Conservation (phyloP, 2,888 invertebrate genomes). For the Phytoseiulus persimilis region DNA sequence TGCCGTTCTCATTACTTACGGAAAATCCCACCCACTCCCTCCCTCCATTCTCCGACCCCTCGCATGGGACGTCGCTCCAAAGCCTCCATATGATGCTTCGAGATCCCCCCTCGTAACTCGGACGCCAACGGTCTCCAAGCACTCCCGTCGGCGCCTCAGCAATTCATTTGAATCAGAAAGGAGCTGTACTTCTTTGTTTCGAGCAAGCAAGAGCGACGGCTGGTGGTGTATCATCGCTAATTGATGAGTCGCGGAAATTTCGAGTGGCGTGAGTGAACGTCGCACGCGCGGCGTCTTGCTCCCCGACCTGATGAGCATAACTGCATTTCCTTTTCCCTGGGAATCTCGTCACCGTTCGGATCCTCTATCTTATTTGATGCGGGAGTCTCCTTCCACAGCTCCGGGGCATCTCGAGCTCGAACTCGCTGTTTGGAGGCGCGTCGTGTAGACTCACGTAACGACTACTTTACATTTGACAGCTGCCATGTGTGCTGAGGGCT, state of each 20-base stretch:
- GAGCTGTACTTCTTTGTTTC: background rate
- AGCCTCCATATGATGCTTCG: background rate
- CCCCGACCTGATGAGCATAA: too few species aligned
- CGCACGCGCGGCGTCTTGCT: too few species aligned
- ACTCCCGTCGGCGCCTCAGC: background rate
- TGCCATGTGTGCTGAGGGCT: background rate
- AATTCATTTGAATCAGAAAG: background rate
- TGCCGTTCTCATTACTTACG: background rate
- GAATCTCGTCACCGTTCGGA: too few species aligned
- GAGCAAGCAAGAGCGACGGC: background rate
- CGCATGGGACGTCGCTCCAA: background rate
- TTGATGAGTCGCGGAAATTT: background rate
- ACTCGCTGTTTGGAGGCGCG: too few species aligned
- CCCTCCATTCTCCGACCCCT: background rate
- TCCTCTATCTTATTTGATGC: too few species aligned
- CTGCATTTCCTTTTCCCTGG: too few species aligned
- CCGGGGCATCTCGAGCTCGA: too few species aligned
- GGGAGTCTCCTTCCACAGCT: too few species aligned
- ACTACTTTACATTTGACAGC: background rate
- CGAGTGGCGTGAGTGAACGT: too few species aligned
- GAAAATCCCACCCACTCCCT: background rate
- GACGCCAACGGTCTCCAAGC: background rate
- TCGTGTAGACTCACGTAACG: background rate
- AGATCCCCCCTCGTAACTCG: background rate
- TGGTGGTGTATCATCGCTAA: background rate